A percentile compares a stretch with the other conserved stretches of the same genome.
These are phyloP conservation scores for Columba guinea DNA, from an alignment of 2,797 vertebrate genomes.

Conservation along the genomic window DNA sequence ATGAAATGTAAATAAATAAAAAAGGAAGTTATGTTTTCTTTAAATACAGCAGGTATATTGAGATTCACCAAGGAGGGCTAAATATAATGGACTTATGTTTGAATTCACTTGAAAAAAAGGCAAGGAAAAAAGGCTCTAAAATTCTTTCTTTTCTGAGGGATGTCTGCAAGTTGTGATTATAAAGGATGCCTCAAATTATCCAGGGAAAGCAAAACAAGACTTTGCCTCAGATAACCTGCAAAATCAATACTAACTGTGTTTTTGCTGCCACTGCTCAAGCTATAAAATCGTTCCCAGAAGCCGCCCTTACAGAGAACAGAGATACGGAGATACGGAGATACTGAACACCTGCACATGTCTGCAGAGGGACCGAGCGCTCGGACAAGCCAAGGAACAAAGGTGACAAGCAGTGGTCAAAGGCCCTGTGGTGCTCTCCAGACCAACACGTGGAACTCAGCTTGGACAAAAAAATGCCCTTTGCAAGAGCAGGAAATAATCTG, in stretches of 20 bases:
- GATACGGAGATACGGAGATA: too few relatives aligned
- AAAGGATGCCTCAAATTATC: slow-evolving; percentile 54
- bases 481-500: neutral
- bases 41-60: neutral
- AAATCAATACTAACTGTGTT: slow-evolving; percentile 58
- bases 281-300: neutral
- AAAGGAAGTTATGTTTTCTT: neutral
- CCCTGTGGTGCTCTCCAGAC: neutral
- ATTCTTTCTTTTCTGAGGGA: neutral
- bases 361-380: neutral
- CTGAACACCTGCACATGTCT: neutral
- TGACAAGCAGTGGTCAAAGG: neutral
- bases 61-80: neutral
- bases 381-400: neutral
- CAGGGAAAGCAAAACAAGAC: slow-evolving; percentile 16
- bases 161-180: slow-evolving; percentile 4
- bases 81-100: neutral
- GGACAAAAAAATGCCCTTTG: neutral
- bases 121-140: neutral
- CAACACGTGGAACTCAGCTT: neutral
- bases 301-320: neutral
- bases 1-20: neutral
- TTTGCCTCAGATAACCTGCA: slow-evolving; percentile 11
- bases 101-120: neutral
- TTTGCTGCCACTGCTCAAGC: neutral